phyloP scores from a whole-genome alignment of 2,888 invertebrate genomes.

The Linyphia triangularis region DNA sequence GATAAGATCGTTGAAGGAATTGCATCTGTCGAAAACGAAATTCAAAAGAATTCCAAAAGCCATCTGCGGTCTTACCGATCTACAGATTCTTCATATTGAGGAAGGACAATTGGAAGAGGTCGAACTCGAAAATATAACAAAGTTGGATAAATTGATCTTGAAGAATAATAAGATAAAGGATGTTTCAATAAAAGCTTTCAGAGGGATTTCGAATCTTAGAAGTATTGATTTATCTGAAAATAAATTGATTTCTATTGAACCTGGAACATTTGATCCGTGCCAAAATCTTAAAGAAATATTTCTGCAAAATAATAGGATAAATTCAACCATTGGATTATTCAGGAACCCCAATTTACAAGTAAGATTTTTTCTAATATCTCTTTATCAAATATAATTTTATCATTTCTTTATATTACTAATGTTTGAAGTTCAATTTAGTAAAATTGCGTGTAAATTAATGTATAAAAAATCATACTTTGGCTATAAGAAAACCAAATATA shows the following conservation, averaged over 20 bases:
- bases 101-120: background rate
- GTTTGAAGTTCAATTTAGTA: background rate
- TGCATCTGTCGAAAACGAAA: background rate
- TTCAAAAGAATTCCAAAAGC: background rate
- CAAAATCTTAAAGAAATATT: background rate
- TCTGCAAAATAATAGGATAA: constrained; percentile 10
- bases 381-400: no score
- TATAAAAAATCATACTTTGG: background rate
- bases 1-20: background rate
- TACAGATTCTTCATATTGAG: background rate
- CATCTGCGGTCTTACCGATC: background rate
- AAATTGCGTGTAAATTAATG: background rate
- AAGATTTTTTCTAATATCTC: background rate
- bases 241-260: background rate
- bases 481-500: background rate
- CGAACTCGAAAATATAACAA: constrained; percentile 13
- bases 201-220: background rate
- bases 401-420: background rate
- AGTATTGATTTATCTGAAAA: constrained; percentile 20
- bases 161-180: background rate
- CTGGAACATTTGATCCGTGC: constrained; percentile 1
- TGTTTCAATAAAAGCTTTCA: constrained; percentile 2
- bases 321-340: constrained; percentile 4
- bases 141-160: background rate
- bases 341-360: constrained; percentile 6